A percentile compares a stretch with the other conserved stretches of the same genome.
These are phyloP conservation scores for Drosophila barbarae DNA, from an alignment of 2,888 invertebrate genomes.

Conservation along the genomic window DNA sequence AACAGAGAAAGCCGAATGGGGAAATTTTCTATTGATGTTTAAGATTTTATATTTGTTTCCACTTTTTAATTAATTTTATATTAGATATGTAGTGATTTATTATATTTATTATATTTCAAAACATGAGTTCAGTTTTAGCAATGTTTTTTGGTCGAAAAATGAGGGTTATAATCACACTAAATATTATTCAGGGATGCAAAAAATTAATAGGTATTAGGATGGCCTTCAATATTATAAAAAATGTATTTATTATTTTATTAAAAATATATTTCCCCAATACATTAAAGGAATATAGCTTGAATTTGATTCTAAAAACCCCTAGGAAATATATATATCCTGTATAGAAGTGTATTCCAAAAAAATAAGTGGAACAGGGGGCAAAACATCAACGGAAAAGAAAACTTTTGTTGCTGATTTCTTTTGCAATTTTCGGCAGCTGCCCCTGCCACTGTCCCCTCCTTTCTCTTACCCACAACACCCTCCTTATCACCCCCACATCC, in stretches of 20 bases:
- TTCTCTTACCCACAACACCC: neutral
- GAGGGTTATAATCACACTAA: no score
- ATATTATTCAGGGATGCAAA: neutral
- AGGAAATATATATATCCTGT: neutral
- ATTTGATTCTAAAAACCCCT: no score
- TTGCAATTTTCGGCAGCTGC: constrained; percentile 62
- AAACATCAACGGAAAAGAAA: constrained; percentile 40
- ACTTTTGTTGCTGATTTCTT: constrained; percentile 74
- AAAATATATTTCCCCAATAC: neutral
- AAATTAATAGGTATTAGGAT: neutral
- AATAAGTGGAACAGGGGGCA: constrained; percentile 1
- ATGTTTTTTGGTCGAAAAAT: neutral
- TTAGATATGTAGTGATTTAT: neutral
- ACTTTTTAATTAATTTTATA: no score
- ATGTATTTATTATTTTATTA: neutral
- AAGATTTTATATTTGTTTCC: neutral
- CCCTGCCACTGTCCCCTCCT: constrained; percentile 11
- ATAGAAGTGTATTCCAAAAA: constrained; percentile 8
- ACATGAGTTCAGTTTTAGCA: neutral
- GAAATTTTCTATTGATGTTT: neutral
- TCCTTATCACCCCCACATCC: neutral
- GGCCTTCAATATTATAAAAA: neutral
- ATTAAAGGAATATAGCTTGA: neutral
- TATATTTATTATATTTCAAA: neutral
- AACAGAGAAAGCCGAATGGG: neutral